Evolutionary conservation across 2,888 invertebrate species (phyloP), one percentile per base, ranked within the genome.

Genomic region (Meganola albula): DNA sequence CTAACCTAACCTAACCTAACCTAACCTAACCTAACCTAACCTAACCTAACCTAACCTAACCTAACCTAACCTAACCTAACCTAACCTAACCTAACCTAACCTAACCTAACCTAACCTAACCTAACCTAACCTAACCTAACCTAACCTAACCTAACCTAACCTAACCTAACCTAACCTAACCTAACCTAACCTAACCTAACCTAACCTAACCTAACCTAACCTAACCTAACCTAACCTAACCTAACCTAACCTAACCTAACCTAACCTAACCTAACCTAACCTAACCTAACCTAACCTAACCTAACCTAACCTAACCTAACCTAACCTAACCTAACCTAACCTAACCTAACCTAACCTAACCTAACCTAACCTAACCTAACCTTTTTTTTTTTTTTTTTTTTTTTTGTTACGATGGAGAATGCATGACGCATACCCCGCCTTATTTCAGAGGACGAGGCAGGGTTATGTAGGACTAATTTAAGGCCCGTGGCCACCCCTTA

Each of bases 11-110:
- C 37, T 37, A 44, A 40, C 44, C 40, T 40, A 44, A 39, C 44
- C 40, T 40, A 44, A 40, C 42, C 40, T 40, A 44, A 40, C 44
- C 40, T 40, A 44, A 40, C 44, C 40, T 40, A 44, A 40, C 44
- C 40, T 35, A 40, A 40, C 40, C 40, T 40, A 43, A 43, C 43
- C 43, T 43, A 43, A 43, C 39, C 40, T 40, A 43, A 40, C 43
- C 40, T 37, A 44, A 32, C 40, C 40, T 37, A 44, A 40, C 40
- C 37, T 40, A 44, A 37, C 44, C 40, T 35, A 44, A 37, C 44
- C 40, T 40, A 44, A 40, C 44, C 40, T 37, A 44, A 40, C 44
- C 37, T 35, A 42, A 38, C 41, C 37, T 33, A 42, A 38, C 41
- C 37, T 38, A 42, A 38, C 41, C 37, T 38, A 42, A 37, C 37